Evolutionary conservation across 2,888 invertebrate genomes (phyloP).

Genomic region (Subacronicta megacephala): DNA sequence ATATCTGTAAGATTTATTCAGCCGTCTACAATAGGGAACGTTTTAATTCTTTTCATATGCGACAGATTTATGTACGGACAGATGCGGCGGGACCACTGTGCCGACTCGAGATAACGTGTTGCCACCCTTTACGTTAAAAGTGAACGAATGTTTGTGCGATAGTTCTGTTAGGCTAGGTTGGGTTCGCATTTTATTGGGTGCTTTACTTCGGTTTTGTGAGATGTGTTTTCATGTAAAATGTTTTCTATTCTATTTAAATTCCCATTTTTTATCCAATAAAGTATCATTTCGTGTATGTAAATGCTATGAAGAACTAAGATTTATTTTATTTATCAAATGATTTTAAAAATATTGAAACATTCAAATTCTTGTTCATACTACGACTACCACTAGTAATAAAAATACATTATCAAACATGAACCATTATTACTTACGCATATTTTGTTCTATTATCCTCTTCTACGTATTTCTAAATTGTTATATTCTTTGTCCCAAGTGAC

Average conservation of each 20-base stretch:
- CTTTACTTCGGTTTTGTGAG: slow-evolving; percentile 27
- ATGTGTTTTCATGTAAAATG: slow-evolving; percentile 28
- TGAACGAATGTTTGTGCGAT: slow-evolving; percentile 59
- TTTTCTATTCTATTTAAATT: slow-evolving; percentile 3
- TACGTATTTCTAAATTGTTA: slow-evolving; percentile 44
- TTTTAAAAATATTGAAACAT: not conserved
- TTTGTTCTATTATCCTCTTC: slow-evolving; percentile 46
- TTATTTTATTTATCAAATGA: no score
- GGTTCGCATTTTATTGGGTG: slow-evolving; percentile 36
- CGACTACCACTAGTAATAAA: no score
- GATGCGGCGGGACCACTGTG: slow-evolving; percentile 76
- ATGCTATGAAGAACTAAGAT: no score
- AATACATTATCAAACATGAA: no score
- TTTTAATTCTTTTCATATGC: slow-evolving; percentile 89
- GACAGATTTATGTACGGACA: slow-evolving; percentile 88
- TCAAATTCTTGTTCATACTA: no score
- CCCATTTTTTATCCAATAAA: not conserved
- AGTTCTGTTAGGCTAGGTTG: slow-evolving; percentile 51
- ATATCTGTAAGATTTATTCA: slow-evolving; percentile 88
- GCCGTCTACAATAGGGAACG: slow-evolving; percentile 87
- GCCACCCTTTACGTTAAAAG: slow-evolving; percentile 72
- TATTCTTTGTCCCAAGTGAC: slow-evolving; percentile 49
- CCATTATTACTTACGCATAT: no score
- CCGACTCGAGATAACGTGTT: slow-evolving; percentile 71
- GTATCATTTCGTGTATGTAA: not conserved